Evolutionary conservation across 2,888 invertebrate genomes (phyloP).

Genomic region (Eremobia ochroleuca): DNA sequence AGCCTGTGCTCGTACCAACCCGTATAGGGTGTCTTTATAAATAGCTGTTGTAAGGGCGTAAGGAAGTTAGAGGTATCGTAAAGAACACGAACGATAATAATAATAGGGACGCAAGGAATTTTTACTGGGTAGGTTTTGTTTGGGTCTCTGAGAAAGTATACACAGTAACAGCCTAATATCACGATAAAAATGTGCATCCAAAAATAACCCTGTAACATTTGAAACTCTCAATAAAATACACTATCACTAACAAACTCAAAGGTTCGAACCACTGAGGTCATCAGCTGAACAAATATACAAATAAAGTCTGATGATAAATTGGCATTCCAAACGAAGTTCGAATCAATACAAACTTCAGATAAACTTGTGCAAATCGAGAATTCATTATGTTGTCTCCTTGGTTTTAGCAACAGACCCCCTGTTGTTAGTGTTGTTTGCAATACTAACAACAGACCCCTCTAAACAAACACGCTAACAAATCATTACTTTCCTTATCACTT

Average conservation of each 20-base stretch:
- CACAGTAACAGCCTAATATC: too few relatives aligned
- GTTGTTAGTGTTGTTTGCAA: neutral
- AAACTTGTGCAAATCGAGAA: slow-evolving; percentile 22
- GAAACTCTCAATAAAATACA: neutral
- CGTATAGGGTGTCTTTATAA: neutral
- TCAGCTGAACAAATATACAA: slow-evolving; percentile 23
- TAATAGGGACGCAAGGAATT: neutral
- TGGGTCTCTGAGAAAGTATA: too few relatives aligned
- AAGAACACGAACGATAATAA: neutral
- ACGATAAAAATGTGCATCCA: too few relatives aligned
- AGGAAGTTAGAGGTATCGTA: neutral
- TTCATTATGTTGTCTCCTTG: slow-evolving; percentile 2
- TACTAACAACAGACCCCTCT: too few relatives aligned
- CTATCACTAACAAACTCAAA: neutral
- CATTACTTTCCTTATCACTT: too few relatives aligned
- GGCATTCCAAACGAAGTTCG: neutral
- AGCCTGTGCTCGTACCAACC: neutral
- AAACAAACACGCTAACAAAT: too few relatives aligned
- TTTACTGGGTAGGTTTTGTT: neutral
- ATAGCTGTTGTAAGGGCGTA: neutral
- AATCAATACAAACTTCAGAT: slow-evolving; percentile 27
- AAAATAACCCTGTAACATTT: neutral
- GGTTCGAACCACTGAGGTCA: neutral
- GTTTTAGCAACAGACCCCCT: neutral
- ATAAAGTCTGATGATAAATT: slow-evolving; percentile 29